phyloP scores from a whole-genome alignment of 2,888 invertebrate species.

The Archips crataeganus region DNA sequence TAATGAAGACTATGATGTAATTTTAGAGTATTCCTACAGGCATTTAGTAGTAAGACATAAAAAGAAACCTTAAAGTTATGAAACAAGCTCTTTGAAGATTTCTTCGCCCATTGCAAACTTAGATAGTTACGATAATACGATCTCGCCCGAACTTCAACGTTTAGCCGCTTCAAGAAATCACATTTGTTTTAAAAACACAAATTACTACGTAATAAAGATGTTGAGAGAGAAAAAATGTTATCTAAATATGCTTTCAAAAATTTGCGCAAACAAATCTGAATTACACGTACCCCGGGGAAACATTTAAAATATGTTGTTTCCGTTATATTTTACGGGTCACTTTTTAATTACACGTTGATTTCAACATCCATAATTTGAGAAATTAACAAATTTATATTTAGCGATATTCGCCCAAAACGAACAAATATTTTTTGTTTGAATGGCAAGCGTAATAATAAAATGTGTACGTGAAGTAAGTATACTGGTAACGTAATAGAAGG shows the following conservation, averaged over 20 bases:
- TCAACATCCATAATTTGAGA: not conserved
- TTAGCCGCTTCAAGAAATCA: conserved; percentile 13
- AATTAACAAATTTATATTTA: not conserved
- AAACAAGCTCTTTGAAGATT: conserved; percentile 22
- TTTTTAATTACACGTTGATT: not conserved
- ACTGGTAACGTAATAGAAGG: too few relatives aligned
- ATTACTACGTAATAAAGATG: conserved; percentile 9
- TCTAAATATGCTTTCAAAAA: not conserved
- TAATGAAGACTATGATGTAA: too few relatives aligned
- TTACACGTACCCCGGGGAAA: conserved; percentile 2
- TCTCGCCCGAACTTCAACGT: conserved; percentile 9
- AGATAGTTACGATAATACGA: conserved; percentile 23
- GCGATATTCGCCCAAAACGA: not conserved
- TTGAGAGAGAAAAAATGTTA: not conserved
- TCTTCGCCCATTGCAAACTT: conserved; percentile 7
- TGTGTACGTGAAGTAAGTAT: too few relatives aligned
- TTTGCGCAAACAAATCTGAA: not conserved
- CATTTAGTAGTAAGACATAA: not conserved
- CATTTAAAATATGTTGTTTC: conserved; percentile 3
- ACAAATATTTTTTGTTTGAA: too few relatives aligned
- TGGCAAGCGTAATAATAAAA: too few relatives aligned
- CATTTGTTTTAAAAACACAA: conserved; percentile 27
- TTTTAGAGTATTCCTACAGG: too few relatives aligned
- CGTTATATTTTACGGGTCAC: not conserved
- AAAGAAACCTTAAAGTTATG: conserved; percentile 4